These are phyloP conservation scores for Philopedon plagiatum DNA, from an alignment of 2,888 invertebrate genomes.

Conservation along the genomic window DNA sequence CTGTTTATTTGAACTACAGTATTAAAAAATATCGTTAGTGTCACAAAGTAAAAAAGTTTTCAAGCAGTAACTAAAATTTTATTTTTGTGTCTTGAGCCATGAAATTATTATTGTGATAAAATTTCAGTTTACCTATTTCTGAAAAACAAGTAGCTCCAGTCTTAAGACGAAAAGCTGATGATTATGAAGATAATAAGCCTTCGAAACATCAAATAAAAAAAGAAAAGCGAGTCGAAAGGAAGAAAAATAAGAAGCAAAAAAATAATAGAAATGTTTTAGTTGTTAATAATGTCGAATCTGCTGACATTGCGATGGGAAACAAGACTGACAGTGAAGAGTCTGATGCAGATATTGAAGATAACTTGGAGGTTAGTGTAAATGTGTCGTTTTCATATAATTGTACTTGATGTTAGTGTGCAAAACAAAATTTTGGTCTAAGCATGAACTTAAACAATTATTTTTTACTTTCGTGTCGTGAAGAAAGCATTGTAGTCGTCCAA, in stretches of 20 bases:
- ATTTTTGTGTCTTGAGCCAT: no score
- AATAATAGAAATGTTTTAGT: constrained; percentile 57
- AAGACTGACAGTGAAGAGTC: constrained; percentile 77
- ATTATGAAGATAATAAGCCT: constrained; percentile 72
- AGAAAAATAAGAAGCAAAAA: constrained; percentile 71
- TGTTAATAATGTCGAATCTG: constrained; percentile 10
- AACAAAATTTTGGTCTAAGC: no score
- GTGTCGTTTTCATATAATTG: background rate
- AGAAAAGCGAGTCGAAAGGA: constrained; percentile 74
- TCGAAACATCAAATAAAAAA: constrained; percentile 79
- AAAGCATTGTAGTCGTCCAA: no score
- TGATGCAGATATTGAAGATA: constrained; percentile 88
- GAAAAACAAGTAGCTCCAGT: constrained; percentile 82
- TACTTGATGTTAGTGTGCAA: no score
- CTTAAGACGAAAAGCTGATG: constrained; percentile 67
- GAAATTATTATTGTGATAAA: background rate
- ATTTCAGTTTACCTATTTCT: constrained; percentile 85
- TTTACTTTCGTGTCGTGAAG: no score
- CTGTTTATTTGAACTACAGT: no score
- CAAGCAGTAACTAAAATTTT: no score
- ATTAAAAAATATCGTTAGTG: no score
- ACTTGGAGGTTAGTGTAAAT: constrained; percentile 71
- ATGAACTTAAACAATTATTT: no score
- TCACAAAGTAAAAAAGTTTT: no score
- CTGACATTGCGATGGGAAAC: constrained; percentile 67